A percentile compares a stretch with the other conserved stretches of the same genome.
These are phyloP conservation scores for Tinea trinotella DNA, from an alignment of 2,888 invertebrate genomes.

Conservation along the genomic window DNA sequence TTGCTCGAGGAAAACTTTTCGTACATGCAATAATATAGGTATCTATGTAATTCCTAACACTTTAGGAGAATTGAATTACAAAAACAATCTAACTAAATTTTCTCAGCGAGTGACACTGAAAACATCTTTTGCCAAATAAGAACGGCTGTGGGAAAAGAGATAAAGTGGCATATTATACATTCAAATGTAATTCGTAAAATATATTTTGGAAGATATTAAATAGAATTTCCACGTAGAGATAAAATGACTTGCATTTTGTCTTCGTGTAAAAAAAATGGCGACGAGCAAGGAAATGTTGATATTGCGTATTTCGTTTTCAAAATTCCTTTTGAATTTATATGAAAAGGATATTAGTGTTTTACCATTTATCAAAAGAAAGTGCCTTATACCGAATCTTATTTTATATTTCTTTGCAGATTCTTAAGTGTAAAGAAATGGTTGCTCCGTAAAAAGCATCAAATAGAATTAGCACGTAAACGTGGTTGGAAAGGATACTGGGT, in stretches of 20 bases:
- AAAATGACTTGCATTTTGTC: slow-evolving; percentile 8
- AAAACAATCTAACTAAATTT: not conserved
- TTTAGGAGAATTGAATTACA: not conserved
- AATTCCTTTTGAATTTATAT: slow-evolving; percentile 7
- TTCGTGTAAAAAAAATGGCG: slow-evolving; percentile 3
- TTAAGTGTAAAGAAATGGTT: slow-evolving; percentile 99
- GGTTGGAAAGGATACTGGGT: slow-evolving; percentile 99
- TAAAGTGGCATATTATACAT: slow-evolving; percentile 12
- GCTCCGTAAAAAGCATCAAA: slow-evolving; percentile 95
- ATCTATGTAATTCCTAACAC: not conserved
- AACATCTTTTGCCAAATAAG: not conserved
- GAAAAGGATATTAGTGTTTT: slow-evolving; percentile 7
- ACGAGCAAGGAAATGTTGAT: not conserved
- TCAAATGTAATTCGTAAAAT: slow-evolving; percentile 13
- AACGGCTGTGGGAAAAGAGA: slow-evolving; percentile 10
- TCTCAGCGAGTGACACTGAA: not conserved
- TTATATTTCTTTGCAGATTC: slow-evolving; percentile 77
- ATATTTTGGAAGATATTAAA: slow-evolving; percentile 13
- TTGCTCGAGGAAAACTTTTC: not conserved
- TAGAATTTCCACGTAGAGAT: not conserved
- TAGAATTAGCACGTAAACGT: slow-evolving; percentile 94
- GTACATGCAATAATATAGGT: not conserved
- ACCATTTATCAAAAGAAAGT: slow-evolving; percentile 10
- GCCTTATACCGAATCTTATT: not conserved
- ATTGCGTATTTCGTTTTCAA: not conserved